phyloP scores from a whole-genome alignment of 2,888 invertebrate genomes.

The Sarcophaga subvicina region DNA sequence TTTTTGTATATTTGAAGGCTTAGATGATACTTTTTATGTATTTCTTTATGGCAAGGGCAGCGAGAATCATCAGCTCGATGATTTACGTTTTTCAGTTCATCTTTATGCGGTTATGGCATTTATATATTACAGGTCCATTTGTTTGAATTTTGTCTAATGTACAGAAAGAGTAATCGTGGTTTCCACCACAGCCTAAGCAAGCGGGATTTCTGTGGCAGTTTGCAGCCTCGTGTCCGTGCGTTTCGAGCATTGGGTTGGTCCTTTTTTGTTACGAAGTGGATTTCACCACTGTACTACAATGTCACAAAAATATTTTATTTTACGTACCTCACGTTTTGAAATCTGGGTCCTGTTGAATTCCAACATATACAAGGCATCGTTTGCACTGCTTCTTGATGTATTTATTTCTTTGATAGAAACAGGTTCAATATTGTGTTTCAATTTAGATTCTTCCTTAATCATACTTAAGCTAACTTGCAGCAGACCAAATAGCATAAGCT shows the following conservation, averaged over 20 bases:
- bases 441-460: too few species aligned
- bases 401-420: too few species aligned
- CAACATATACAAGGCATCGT: too few species aligned
- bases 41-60: slow-evolving; percentile 5
- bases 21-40: not conserved
- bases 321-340: too few species aligned
- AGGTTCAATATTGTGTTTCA: too few species aligned
- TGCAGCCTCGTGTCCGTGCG: slow-evolving; percentile 21
- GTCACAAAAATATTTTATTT: not conserved
- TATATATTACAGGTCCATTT: slow-evolving; percentile 11
- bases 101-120: slow-evolving; percentile 10
- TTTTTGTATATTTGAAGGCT: not conserved
- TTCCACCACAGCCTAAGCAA: not conserved
- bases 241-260: not conserved
- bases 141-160: not conserved
- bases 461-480: too few species aligned
- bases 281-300: too few species aligned
- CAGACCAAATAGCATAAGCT: too few species aligned
- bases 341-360: too few species aligned
- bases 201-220: not conserved
- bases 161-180: slow-evolving; percentile 9
- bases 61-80: slow-evolving; percentile 20
- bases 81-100: slow-evolving; percentile 16
- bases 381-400: too few species aligned
- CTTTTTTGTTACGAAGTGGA: too few species aligned